Evolutionary conservation across 2,113 vertebrate genomes (phyloP), one percentile per base, ranked within the genome.

Genomic region (Asarcornis scutulata): DNA sequence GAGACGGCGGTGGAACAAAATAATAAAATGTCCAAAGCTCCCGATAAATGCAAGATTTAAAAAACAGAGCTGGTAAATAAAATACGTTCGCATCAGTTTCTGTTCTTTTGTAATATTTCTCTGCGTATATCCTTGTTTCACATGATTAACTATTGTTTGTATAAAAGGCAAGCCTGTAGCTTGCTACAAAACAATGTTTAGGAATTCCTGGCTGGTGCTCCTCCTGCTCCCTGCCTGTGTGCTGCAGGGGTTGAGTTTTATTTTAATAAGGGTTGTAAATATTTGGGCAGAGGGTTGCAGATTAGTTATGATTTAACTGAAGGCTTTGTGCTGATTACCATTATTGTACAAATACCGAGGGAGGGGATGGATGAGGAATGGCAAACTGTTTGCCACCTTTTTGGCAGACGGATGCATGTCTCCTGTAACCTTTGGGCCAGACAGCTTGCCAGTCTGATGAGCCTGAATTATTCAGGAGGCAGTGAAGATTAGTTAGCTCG

Each of bases 391-490:
- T 84, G 23, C 68, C 60, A 42, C 84, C 31, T 81, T 83, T 77
- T 38, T 88, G 83, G 50, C 83, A 95, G 90, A 90, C 55, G 66
- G 86, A 93, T 93, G 88, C 73, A 79, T 25, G 3, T 78, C 92
- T 95, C 60, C 0, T 1, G 12, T 84, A 94, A 96, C 87, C 93
- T 96, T 95, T 95, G 78, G 83, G 82, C 82, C 97, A 92, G 96
- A 82, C 86, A 69, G 80, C 85, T 86, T 83, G 89, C 80, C 92
- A 95, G 42, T 46, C 75, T 87, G 25, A 96, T 83, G 93, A 96
- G 62, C 67, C 77, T 97, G 97, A 97, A 97, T 98, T 97, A 98
- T 98, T 97, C 96, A 97, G 93, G 67, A 95, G 89, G 48, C 40
- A 20, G 63, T 36, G 89, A 74, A 96, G 93, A 96, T 95, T 18